Evolutionary conservation across 2,888 invertebrate genomes (phyloP).

Genomic region (Ommatoiulus sabulosus): DNA sequence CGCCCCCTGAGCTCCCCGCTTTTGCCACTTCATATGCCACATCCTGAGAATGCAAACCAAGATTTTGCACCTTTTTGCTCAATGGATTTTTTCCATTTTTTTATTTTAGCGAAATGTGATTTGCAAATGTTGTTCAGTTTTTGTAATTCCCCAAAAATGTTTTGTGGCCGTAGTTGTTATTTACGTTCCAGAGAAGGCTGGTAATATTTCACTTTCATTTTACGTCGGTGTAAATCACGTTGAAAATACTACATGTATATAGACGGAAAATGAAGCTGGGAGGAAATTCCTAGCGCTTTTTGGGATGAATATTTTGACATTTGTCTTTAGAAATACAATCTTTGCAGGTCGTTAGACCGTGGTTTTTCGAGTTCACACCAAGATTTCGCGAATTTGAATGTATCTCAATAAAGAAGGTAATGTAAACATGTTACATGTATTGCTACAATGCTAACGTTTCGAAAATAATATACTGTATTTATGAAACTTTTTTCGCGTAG

Average conservation of each 20-base stretch:
- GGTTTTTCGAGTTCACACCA: neutral
- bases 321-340: neutral
- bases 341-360: neutral
- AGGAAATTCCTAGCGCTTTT: neutral
- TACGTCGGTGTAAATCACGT: neutral
- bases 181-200: neutral
- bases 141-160: constrained; percentile 13
- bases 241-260: too few species aligned
- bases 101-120: neutral
- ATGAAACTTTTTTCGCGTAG: too few species aligned
- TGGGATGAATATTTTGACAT: neutral
- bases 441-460: too few species aligned
- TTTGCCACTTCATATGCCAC: neutral
- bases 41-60: neutral
- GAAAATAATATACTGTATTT: too few species aligned
- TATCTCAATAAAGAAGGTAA: too few species aligned
- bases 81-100: neutral
- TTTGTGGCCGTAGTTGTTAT: neutral
- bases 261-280: neutral
- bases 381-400: too few species aligned
- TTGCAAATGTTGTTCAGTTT: too few species aligned
- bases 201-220: constrained; percentile 1
- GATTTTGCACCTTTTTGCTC: neutral
- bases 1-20: neutral
- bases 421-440: too few species aligned